Evolutionary conservation across 2,113 vertebrate genomes (phyloP).

Genomic region (Puntigrus tetrazona): DNA sequence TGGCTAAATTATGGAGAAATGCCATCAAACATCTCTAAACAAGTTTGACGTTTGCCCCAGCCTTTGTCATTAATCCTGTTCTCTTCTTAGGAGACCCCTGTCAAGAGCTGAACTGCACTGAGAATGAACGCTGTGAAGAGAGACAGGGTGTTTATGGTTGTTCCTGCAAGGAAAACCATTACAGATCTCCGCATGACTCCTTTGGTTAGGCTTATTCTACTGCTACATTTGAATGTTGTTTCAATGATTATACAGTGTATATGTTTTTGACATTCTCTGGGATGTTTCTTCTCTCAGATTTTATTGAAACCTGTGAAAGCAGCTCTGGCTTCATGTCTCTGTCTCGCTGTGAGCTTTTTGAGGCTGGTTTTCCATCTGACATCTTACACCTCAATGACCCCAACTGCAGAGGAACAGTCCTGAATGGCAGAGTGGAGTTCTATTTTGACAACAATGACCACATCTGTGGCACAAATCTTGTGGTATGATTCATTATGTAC

Average conservation of each 20-base stretch:
- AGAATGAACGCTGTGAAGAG: slow-evolving; percentile 71
- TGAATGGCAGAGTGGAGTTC: slow-evolving; percentile 64
- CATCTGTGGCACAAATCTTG: slow-evolving; percentile 66
- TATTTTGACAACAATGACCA: slow-evolving; percentile 61
- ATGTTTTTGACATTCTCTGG: not conserved
- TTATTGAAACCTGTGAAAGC: slow-evolving; percentile 58
- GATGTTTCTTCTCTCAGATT: slow-evolving; percentile 56
- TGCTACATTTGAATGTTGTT: no score
- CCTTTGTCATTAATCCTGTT: not conserved
- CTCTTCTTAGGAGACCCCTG: no score
- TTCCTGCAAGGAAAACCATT: slow-evolving; percentile 64
- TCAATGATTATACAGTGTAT: not conserved
- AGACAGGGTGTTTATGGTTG: slow-evolving; percentile 68
- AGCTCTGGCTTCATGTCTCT: slow-evolving; percentile 64
- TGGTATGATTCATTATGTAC: slow-evolving; percentile 47
- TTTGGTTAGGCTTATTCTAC: slow-evolving; percentile 56
- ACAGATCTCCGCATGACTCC: slow-evolving; percentile 49
- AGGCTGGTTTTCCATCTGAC: slow-evolving; percentile 62
- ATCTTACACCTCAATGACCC: slow-evolving; percentile 65
- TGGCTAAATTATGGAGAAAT: not conserved
- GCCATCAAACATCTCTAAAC: not conserved
- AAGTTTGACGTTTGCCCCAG: not conserved
- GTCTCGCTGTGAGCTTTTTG: slow-evolving; percentile 73
- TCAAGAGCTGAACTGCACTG: slow-evolving; percentile 62
- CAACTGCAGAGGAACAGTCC: slow-evolving; percentile 61